A percentile compares a stretch with the other conserved stretches of the same genome.
phyloP scores from a whole-genome alignment of 2,113 vertebrate species.

The Paratilapia polleni region DNA sequence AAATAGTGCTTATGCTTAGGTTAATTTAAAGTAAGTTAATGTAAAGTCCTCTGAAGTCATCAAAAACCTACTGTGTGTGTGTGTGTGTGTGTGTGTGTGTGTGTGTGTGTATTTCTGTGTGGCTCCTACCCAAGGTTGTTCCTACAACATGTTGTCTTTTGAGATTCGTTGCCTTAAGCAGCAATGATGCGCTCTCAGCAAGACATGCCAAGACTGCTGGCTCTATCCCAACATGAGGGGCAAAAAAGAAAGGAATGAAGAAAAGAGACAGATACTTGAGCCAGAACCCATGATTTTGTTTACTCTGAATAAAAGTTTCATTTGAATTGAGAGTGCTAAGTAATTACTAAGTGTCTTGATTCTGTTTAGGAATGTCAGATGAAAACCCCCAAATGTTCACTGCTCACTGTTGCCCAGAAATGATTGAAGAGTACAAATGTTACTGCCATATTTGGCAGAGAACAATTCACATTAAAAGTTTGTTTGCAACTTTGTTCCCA shows the following conservation, averaged over 20 bases:
- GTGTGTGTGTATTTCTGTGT: constrained; percentile 1
- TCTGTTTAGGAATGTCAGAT: constrained; percentile 34
- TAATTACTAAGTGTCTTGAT: constrained; percentile 45
- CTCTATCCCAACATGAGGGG: constrained; percentile 48
- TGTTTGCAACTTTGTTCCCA: neutral
- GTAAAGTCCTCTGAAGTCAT: neutral
- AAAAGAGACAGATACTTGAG: constrained; percentile 40
- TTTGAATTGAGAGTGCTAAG: constrained; percentile 37
- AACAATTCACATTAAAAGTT: neutral
- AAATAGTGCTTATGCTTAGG: neutral
- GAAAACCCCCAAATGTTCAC: constrained; percentile 25
- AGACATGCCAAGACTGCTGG: constrained; percentile 68
- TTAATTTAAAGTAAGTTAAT: neutral
- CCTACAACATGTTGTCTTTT: constrained; percentile 64
- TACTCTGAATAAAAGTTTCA: constrained; percentile 46
- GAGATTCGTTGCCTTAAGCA: constrained; percentile 71
- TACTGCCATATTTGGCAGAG: neutral
- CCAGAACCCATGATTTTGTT: constrained; percentile 61
- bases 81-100: neutral
- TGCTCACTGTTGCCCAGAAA: constrained; percentile 14
- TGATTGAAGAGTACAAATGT: constrained; percentile 27
- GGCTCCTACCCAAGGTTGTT: constrained; percentile 66
- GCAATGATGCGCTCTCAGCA: constrained; percentile 65
- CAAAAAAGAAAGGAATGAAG: constrained; percentile 32
- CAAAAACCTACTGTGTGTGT: neutral